phyloP scores from a whole-genome alignment of 2,888 invertebrate genomes.

The Agrotis exclamationis region DNA sequence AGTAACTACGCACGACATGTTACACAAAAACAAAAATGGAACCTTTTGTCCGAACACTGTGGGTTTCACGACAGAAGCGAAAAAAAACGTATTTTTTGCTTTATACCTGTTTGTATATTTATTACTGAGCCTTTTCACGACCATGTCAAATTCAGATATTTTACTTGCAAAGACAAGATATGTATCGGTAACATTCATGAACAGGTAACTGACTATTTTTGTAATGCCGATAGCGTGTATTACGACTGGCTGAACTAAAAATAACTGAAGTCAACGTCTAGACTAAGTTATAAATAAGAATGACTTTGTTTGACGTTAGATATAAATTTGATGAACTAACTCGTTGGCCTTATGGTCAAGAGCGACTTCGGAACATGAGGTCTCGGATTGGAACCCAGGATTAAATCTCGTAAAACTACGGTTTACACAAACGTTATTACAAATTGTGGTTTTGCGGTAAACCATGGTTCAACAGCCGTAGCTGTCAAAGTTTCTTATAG shows the following conservation, averaged over 20 bases:
- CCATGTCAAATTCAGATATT: slow-evolving; percentile 6
- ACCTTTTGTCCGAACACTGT: slow-evolving; percentile 30
- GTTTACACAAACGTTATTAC: too few relatives aligned
- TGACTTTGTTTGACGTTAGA: too few relatives aligned
- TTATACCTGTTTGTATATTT: too few relatives aligned
- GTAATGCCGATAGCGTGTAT: neutral
- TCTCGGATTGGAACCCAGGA: too few relatives aligned
- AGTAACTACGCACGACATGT: slow-evolving; percentile 17
- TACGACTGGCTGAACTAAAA: neutral
- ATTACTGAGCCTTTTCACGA: too few relatives aligned
- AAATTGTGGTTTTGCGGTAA: too few relatives aligned
- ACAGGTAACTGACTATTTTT: neutral
- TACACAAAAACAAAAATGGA: slow-evolving; percentile 3
- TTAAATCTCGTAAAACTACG: too few relatives aligned
- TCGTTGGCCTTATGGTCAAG: too few relatives aligned
- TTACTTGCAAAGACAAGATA: neutral
- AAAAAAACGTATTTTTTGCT: neutral
- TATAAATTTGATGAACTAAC: too few relatives aligned
- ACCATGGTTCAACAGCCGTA: too few relatives aligned
- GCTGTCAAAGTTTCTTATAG: too few relatives aligned
- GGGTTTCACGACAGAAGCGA: slow-evolving; percentile 12
- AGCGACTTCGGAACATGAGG: too few relatives aligned
- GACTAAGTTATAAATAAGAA: neutral
- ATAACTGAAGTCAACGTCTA: neutral
- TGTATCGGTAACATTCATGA: neutral